Evolutionary conservation across 2,888 invertebrate genomes (phyloP), one percentile per base, ranked within the genome.

Genomic region (Cistogaster globosa): DNA sequence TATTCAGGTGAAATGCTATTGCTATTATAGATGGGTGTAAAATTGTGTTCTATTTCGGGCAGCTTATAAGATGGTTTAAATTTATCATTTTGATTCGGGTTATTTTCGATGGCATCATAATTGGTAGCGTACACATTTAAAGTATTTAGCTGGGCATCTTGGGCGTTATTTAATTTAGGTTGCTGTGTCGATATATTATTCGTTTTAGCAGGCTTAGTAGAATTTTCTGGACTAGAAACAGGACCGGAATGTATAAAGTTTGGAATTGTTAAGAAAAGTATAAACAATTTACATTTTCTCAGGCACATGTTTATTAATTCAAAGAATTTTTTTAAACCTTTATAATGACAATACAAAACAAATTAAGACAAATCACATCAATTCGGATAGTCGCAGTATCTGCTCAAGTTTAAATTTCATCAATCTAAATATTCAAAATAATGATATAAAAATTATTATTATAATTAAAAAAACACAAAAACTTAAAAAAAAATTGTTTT

Each of bases 31-130:
- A 92, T 90, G n/a, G 92, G 92, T 48, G 89, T 89, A 72, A 92
- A 92, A 83, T 92, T 92, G 1, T 89, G 89, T 67, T 92, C 92
- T 87, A 92, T 88, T 81, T 91, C 89, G 55, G 92, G 91, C 63
- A 91, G 32, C 67, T 90, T 90, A 22, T 89, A 91, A 0, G 91
- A 90, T 12, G 92, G 89, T 85, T 91, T 91, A 20, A 90, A 91
- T 45, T 87, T 60, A 0, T 83, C 76, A 18, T 80, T 65, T 76
- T 87, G 88, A 12, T 85, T 76, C 32, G 84, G 84, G 5, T 82
- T 78, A 18, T 83, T 51, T 12, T 76, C 32, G 38, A 89, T 68
- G 55, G 69, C 88, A 45, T 90, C 91, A 58, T 90, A 92, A 74
- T 89, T 91, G 42, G 88, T 88, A 58, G 92, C 92, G 86, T 89